Conservation (phyloP, 2,888 invertebrate genomes). For the Leptinotarsa haldemani region DNA sequence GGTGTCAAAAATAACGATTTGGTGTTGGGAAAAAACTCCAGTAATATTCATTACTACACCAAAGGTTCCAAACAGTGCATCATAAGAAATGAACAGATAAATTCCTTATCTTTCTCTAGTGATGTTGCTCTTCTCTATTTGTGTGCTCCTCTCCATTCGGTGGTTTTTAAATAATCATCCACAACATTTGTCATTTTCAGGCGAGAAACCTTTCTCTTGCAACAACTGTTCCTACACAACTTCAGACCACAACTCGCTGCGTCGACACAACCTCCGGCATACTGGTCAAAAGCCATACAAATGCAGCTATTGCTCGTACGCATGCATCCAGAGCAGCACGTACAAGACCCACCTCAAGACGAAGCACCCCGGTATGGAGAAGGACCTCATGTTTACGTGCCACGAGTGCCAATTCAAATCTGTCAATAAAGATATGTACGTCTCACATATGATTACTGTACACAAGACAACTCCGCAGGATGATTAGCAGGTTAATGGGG, state of each 20-base stretch:
- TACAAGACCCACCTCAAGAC: constrained; percentile 82
- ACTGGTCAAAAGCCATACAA: constrained; percentile 80
- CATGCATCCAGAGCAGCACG: constrained; percentile 82
- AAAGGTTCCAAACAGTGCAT: too few species aligned
- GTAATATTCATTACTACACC: too few species aligned
- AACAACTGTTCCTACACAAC: constrained; percentile 78
- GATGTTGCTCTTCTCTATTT: too few species aligned
- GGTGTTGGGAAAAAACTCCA: too few species aligned
- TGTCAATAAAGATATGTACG: constrained; percentile 74
- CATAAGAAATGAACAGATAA: too few species aligned
- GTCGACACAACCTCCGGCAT: constrained; percentile 83
- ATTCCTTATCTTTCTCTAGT: too few species aligned
- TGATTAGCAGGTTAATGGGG: constrained; percentile 9
- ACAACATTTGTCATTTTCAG: constrained; percentile 58
- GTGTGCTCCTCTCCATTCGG: too few species aligned
- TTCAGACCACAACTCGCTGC: constrained; percentile 83
- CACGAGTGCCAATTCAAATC: constrained; percentile 73
- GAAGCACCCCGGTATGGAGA: constrained; percentile 79
- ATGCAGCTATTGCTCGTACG: constrained; percentile 83
- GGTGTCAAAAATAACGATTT: too few species aligned
- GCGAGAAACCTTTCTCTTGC: constrained; percentile 84
- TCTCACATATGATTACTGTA: constrained; percentile 68
- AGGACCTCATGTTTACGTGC: constrained; percentile 73
- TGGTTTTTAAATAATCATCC: too few species aligned
- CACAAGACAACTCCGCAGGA: constrained; percentile 67